Percentiles rank a stretch among this genome's conserved stretches.
Conservation (phyloP, 2,113 vertebrate genomes). For the Alosa alosa region DNA sequence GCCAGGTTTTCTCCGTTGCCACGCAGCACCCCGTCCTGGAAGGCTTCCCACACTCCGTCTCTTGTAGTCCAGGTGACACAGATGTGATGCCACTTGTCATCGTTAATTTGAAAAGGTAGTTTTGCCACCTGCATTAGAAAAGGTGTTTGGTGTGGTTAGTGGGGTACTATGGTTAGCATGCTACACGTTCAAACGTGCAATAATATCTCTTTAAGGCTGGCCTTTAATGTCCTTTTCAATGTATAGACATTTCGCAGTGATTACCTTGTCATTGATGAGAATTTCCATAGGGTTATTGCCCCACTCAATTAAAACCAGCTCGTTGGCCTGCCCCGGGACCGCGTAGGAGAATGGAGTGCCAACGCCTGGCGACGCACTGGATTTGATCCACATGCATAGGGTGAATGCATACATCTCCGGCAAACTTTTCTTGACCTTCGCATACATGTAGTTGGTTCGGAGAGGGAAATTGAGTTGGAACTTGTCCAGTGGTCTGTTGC, state of each 20-base stretch:
- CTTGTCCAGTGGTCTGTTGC: conserved; percentile 82
- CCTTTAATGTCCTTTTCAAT: background rate
- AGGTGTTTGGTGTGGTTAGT: background rate
- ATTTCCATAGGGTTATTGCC: conserved; percentile 97
- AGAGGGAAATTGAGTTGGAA: conserved; percentile 94
- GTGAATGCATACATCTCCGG: conserved; percentile 97
- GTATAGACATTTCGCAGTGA: background rate
- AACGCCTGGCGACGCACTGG: conserved; percentile 88
- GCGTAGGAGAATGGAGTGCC: conserved; percentile 95
- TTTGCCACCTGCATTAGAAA: conserved; percentile 82
- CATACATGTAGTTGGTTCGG: conserved; percentile 98
- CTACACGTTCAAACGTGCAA: too few relatives aligned
- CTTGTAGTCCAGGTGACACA: conserved; percentile 95
- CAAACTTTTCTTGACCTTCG: conserved; percentile 91
- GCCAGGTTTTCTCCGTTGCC: conserved; percentile 92
- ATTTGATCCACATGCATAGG: conserved; percentile 95
- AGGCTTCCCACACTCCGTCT: conserved; percentile 96
- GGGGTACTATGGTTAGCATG: background rate
- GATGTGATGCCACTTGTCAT: conserved; percentile 97
- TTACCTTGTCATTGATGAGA: conserved; percentile 96
- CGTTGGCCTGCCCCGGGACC: conserved; percentile 89
- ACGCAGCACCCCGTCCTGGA: conserved; percentile 87
- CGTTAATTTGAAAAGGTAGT: conserved; percentile 90
- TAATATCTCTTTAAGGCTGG: too few relatives aligned
- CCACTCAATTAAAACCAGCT: conserved; percentile 97